Percentiles rank a stretch among this genome's conserved stretches.
These are phyloP conservation scores for Casuarius casuarius DNA, from an alignment of 2,113 vertebrate genomes.

Conservation along the genomic window DNA sequence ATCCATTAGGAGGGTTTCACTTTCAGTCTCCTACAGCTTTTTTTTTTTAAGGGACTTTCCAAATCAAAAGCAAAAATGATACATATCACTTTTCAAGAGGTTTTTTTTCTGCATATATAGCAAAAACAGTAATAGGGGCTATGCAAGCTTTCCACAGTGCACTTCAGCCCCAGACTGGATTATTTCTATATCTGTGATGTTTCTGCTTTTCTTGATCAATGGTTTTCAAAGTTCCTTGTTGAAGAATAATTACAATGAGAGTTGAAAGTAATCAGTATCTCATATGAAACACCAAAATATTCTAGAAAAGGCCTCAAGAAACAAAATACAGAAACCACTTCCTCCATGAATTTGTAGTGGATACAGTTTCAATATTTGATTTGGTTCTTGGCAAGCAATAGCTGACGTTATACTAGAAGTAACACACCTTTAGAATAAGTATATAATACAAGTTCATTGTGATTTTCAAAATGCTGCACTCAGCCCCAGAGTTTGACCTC, in stretches of 20 bases:
- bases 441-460: neutral
- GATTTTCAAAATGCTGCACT: neutral
- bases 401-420: neutral
- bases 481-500: neutral
- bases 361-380: neutral
- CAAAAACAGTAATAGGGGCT: neutral
- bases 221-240: neutral
- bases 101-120: neutral
- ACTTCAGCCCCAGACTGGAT: neutral
- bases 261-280: neutral
- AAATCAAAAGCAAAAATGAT: neutral
- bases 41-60: neutral
- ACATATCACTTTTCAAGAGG: neutral
- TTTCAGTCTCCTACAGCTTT: neutral
- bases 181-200: neutral
- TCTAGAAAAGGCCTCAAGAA: neutral
- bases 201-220: neutral
- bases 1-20: neutral
- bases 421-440: neutral
- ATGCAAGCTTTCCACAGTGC: neutral
- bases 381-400: neutral
- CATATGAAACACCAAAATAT: neutral
- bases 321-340: neutral
- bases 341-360: neutral
- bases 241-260: neutral